These are phyloP conservation scores for Astropecten irregularis DNA, from an alignment of 53 echinoderm and acorn worm species.

Conservation along the genomic window DNA sequence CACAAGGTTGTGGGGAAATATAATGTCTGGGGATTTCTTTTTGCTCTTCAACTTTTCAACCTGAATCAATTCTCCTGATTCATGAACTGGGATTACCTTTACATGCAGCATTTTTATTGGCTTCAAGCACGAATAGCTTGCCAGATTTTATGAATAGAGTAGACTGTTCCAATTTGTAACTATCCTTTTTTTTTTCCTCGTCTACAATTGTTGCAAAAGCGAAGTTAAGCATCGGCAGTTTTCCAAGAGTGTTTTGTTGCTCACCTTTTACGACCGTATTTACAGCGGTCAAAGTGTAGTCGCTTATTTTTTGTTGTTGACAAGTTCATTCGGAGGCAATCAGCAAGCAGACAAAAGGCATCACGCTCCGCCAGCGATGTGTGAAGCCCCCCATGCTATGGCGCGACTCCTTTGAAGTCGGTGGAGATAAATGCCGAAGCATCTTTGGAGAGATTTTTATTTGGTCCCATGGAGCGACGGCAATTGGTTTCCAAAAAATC, in stretches of 20 bases:
- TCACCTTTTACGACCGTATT: not conserved
- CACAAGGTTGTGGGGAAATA: too few relatives aligned
- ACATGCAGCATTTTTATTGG: too few relatives aligned
- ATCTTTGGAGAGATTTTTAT: not conserved
- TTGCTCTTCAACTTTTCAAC: too few relatives aligned
- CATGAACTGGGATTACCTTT: too few relatives aligned
- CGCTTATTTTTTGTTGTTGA: conserved; percentile 23
- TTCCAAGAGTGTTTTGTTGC: not conserved
- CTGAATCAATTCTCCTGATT: too few relatives aligned
- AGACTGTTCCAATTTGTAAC: not conserved
- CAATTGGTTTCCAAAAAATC: not conserved
- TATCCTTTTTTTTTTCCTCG: not conserved
- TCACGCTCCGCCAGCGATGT: conserved; percentile 15
- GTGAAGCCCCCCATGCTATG: not conserved
- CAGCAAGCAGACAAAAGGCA: conserved; percentile 9
- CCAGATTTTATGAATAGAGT: not conserved
- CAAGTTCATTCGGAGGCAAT: not conserved
- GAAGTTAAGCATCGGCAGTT: not conserved
- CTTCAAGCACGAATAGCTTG: not conserved
- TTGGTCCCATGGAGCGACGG: not conserved
- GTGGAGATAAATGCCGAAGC: not conserved
- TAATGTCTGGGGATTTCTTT: too few relatives aligned
- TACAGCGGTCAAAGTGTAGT: conserved; percentile 1
- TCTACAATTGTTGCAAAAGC: too few relatives aligned
- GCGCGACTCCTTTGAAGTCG: not conserved